Evolutionary conservation across 2,888 invertebrate genomes (phyloP), one percentile per base, ranked within the genome.

Genomic region (Parnassius glacialis): DNA sequence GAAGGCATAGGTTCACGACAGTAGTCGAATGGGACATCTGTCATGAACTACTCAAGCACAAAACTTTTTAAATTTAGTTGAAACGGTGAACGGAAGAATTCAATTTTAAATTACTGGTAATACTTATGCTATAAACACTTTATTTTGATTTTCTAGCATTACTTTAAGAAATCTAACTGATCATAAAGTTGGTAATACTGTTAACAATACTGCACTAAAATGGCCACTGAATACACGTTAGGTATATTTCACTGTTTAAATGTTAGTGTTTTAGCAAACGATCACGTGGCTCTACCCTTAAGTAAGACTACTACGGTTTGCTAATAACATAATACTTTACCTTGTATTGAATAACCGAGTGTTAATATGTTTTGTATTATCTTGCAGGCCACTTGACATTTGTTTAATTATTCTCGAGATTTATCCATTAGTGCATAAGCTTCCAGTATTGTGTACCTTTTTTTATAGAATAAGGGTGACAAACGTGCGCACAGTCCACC

Each of bases 301-400:
- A 42, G 12, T 48, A 52, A 42, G 42, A 9, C 16, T 44, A 57
- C 42, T 10, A 52, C 45, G 47, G 57, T 41, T 50, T 54, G 44
- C 62, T 41, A 34, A 7, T 34, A 34, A 5, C 1, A 34, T 34
- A 55, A 59, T 55, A 51, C 59, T 62, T 62, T 45, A 52, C 45
- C 44, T 58, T 59, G 62, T 62, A 62, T 62, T 62, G 55, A 62
- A 62, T 62, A 55, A 59, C 62, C 54, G 16, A 51, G 58, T 55
- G 55, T 55, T 54, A 58, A 62, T 59, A 58, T 47, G 48, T 51
- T 59, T 50, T 16, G 53, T 51, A 55, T 41, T 57, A 52, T 43
- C 52, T 52, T 25, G 11, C 47, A 44, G 47, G 44, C 34, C 43
- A 59, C 44, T 59, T 53, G 20, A n/a, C 47, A 52, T 61, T 61